Evolutionary conservation across 2,113 vertebrate genomes (phyloP).

Genomic region (Psophia crepitans): DNA sequence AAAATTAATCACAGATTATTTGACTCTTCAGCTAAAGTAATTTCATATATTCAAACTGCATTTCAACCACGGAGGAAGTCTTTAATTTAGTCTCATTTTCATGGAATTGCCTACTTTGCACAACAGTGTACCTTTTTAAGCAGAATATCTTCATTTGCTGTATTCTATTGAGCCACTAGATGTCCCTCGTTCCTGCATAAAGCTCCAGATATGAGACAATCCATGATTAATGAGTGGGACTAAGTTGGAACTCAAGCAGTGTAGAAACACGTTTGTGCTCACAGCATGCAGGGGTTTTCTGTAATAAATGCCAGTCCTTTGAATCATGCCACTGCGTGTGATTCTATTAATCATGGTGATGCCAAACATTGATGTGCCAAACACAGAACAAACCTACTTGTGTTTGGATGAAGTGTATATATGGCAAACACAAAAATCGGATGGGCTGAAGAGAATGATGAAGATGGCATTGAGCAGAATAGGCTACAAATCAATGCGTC

Average conservation of each 20-base stretch:
- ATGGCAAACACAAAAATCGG: background rate
- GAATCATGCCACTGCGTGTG: background rate
- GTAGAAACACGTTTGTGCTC: background rate
- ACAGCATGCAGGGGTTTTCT: background rate
- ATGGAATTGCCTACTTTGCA: background rate
- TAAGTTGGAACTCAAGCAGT: background rate
- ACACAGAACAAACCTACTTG: background rate
- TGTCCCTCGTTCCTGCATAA: constrained; percentile 20
- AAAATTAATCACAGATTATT: background rate
- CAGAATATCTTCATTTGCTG: background rate
- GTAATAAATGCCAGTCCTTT: background rate
- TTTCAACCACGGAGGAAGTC: background rate
- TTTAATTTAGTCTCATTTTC: background rate
- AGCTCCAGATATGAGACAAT: background rate
- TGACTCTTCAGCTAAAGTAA: background rate
- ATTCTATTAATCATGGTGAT: background rate
- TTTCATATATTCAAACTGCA: background rate
- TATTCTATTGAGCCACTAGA: constrained; percentile 4
- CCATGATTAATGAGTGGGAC: background rate
- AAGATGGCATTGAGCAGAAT: background rate
- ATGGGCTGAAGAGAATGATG: background rate
- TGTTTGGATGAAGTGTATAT: background rate
- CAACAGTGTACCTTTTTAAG: background rate
- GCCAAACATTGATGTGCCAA: background rate
- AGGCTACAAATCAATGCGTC: background rate